These are phyloP conservation scores for Alcedo atthis DNA, from an alignment of 2,797 vertebrate species.

Conservation along the genomic window DNA sequence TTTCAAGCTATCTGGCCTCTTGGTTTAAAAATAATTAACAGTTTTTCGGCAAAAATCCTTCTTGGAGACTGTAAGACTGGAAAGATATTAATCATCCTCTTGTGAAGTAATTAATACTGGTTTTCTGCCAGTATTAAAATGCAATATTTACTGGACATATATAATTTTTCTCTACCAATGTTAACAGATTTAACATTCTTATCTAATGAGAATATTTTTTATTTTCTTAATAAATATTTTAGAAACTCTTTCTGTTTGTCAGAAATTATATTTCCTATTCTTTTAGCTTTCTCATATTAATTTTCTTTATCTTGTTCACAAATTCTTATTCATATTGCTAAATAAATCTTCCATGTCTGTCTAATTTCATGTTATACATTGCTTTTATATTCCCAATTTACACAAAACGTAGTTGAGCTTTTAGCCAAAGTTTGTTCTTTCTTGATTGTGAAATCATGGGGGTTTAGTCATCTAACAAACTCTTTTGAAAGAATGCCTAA, in stretches of 20 bases:
- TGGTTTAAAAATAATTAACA: background rate
- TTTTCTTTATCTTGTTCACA: background rate
- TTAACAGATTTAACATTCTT: background rate
- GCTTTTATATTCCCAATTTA: background rate
- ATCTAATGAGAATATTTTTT: background rate
- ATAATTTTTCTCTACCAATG: background rate
- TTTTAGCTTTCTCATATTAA: background rate
- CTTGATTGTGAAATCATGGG: background rate
- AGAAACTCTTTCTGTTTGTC: background rate
- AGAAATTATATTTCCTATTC: background rate
- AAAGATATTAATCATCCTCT: background rate
- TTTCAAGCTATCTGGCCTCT: background rate
- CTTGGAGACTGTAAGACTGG: background rate
- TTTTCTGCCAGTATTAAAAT: background rate
- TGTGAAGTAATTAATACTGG: background rate
- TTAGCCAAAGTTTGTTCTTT: constrained; percentile 7
- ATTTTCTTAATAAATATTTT: background rate
- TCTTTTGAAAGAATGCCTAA: background rate
- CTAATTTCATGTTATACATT: background rate
- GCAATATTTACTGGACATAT: background rate
- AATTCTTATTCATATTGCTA: background rate
- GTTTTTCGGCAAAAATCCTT: background rate
- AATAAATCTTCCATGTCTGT: background rate
- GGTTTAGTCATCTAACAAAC: background rate
- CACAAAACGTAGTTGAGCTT: background rate